Base-by-base conservation (phyloP, 2,113 vertebrate genomes). In the Arenaria interpres region DNA sequence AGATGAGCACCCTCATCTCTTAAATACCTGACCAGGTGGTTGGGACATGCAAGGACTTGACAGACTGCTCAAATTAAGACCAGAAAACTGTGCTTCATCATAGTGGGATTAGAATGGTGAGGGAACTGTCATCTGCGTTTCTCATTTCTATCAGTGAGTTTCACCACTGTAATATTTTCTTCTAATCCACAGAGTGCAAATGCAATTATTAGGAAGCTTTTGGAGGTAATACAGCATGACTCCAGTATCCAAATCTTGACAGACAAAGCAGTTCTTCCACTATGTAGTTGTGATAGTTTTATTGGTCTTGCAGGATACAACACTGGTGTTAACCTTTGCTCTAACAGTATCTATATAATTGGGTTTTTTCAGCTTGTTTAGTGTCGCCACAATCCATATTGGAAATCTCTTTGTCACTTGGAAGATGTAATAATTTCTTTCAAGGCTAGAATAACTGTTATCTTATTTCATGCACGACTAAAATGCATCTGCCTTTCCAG, bases 1-100 rank as follows among this genome's bases (percentile, higher is more conserved):
- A 51, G 73, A 16, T 25, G 32, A 60, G 37, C 33, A 45, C 37
- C 45, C 46, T 78, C 25, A 33, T 53, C 33, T 54, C 33, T 53
- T 17, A 21, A 10, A 4, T 11, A 10, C 43, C 43, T 6, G 15
- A 35, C 35, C 8, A 10, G 60, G 25, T 24, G 37, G 18, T 14
- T 27, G 50, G 33, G 14, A 74, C 32, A 16, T 37, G 69, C 25
- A 15, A 45, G 33, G 1, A 3, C 16, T 18, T 22, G 59, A 27
- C 0, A 1, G 27, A 7, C 27, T n/a, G 7, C 6, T 10, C 20
- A 1, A 3, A 4, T 35, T 43, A 43, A 35, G 54, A 21, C 35
- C 11, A 20, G 37, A 60, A 45, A 25, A 25, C 28, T 17, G 27
- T 12, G 19, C 30, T 28, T 33, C 1, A 3, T 56, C 3, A 0